phyloP scores from a whole-genome alignment of 2,888 invertebrate genomes.

The Sycophila texana region DNA sequence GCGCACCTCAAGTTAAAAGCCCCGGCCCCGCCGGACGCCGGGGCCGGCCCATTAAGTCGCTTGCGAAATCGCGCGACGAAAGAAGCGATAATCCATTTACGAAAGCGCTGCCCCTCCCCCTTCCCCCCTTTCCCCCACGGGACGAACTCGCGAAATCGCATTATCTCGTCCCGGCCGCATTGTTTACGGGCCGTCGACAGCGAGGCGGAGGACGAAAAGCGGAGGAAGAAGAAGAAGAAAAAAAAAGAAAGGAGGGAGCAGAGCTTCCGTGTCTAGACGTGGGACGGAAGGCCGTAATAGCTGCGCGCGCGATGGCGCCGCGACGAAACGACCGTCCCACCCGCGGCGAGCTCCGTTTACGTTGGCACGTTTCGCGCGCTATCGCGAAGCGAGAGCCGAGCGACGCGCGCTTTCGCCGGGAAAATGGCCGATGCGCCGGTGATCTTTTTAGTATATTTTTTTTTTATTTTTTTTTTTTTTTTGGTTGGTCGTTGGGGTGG shows the following conservation, averaged over 20 bases:
- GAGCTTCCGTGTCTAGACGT: conserved; percentile 7
- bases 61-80: too few species aligned
- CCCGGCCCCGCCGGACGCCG: too few species aligned
- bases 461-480: too few species aligned
- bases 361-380: conserved; percentile 1
- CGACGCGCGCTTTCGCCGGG: background rate
- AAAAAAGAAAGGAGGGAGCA: background rate
- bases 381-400: background rate
- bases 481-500: background rate
- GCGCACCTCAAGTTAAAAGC: too few species aligned
- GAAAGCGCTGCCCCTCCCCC: too few species aligned
- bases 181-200: background rate
- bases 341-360: conserved; percentile 4
- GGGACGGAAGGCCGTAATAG: conserved; percentile 10
- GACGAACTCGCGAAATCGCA: background rate
- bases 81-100: too few species aligned
- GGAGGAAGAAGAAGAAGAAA: background rate
- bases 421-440: conserved; percentile 29
- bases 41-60: too few species aligned
- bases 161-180: conserved; percentile 9
- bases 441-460: background rate
- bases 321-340: conserved; percentile 1
- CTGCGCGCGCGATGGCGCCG: conserved; percentile 1
- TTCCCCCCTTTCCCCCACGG: too few species aligned
- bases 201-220: background rate